Base-by-base conservation (phyloP, 2,113 vertebrate genomes). In the Galbula dea region DNA sequence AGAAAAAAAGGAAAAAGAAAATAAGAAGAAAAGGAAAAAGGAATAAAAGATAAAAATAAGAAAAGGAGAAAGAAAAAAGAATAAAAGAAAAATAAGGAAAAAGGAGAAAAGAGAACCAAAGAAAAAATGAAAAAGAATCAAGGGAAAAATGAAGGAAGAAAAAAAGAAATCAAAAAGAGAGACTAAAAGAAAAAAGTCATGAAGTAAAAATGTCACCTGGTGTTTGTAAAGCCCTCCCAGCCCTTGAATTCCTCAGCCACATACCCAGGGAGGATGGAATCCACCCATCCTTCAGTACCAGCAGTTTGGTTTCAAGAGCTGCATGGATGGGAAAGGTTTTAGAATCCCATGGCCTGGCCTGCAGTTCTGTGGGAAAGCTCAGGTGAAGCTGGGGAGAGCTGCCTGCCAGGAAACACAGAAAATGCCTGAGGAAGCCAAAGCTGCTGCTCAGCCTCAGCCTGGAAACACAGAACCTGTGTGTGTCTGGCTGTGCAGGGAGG, bases 321-420 rank as follows among this genome's bases (percentile, higher is more conserved):
- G 74, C 91, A 67, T 4, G 87, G 89, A 82, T 85, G 93, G 96
- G 95, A 95, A 92, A 77, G n/a, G 75, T 94, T 96, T 87, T 95
- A 85, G 66, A 89, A 95, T 94, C 89, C 39, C 91, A 92, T 96
- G 94, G 94, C 93, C 95, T 96, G 94, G 95, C 80, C 89, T 59
- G 87, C 17, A 83, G 45, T 86, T 95, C 51, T 94, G 95, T 83
- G 95, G 95, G 95, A 85, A 95, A 91, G 90, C 91, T 96, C 95
- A 96, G 93, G 93, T 96, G 96, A 96, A 96, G 91, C 93, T 92
- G 82, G 72, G 59, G 48, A 46, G 29, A 12, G 32, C 49, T 9
- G 55, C 37, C 82, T 95, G 94, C 95, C 96, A 96, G 95, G 83
- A 83, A 92, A 94, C 93, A 95, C 96, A 89, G 95, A 96, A 96